A percentile compares a stretch with the other conserved stretches of the same genome.
These are phyloP conservation scores for Pagrus major DNA, from an alignment of 2,113 vertebrate genomes.

Conservation along the genomic window DNA sequence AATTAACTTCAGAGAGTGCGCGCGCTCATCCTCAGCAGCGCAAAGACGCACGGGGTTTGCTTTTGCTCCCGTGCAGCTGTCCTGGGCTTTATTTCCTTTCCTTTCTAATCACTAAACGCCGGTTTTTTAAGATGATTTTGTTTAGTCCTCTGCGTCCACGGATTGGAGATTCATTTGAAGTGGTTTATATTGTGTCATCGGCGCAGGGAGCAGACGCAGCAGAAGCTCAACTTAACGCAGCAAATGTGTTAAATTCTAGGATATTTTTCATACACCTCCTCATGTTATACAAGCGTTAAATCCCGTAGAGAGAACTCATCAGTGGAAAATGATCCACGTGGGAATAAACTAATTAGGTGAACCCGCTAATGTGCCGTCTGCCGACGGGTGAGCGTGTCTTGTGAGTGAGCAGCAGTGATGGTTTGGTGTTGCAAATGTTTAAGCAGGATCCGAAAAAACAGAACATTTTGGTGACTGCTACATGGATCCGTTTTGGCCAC, in stretches of 20 bases:
- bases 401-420: slow-evolving; percentile 18
- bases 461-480: slow-evolving; percentile 27
- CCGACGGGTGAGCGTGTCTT: background rate
- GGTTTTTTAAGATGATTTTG: slow-evolving; percentile 1
- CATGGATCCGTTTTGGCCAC: slow-evolving; percentile 80
- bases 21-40: slow-evolving; percentile 41
- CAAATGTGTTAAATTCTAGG: background rate
- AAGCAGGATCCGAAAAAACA: slow-evolving; percentile 10
- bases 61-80: slow-evolving; percentile 10
- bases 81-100: background rate
- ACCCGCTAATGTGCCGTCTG: slow-evolving; percentile 39
- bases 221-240: slow-evolving; percentile 1
- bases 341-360: slow-evolving; percentile 56
- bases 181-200: background rate
- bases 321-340: slow-evolving; percentile 59
- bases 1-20: slow-evolving; percentile 56
- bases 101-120: slow-evolving; percentile 5
- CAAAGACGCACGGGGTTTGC: slow-evolving; percentile 30
- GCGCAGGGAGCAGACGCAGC: slow-evolving; percentile 5
- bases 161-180: background rate
- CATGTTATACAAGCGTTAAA: slow-evolving; percentile 3
- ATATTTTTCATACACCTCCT: background rate
- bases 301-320: background rate
- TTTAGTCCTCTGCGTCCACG: background rate
- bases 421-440: slow-evolving; percentile 20